phyloP scores from a whole-genome alignment of 92 coral and sea anemone species.

The Actinostola sp. region DNA sequence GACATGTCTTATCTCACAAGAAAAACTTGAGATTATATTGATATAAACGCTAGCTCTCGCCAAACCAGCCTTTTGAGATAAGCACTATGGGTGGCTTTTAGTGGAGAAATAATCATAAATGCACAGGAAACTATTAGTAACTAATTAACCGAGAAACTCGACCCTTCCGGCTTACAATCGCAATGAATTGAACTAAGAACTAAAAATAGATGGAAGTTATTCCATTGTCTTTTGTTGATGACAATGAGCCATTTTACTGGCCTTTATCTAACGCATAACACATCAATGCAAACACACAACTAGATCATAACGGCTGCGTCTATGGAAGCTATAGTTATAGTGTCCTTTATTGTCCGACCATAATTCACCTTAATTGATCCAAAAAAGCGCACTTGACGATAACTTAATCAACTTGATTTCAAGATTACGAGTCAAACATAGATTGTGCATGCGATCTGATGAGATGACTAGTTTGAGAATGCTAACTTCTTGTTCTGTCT shows the following conservation, averaged over 20 bases:
- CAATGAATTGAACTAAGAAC: background rate
- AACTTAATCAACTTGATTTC: constrained; percentile 39
- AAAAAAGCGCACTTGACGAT: constrained; percentile 9
- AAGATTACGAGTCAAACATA: constrained; percentile 18
- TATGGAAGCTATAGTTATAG: no score
- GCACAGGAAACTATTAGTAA: constrained; percentile 1
- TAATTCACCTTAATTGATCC: background rate
- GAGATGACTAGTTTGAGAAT: constrained; percentile 18
- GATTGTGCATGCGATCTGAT: constrained; percentile 16
- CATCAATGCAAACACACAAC: constrained; percentile 56
- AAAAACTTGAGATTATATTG: constrained; percentile 26
- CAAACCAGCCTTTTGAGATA: background rate
- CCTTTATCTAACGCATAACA: constrained; percentile 78
- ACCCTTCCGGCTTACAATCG: constrained; percentile 1
- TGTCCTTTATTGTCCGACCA: constrained; percentile 1
- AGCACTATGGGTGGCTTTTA: constrained; percentile 35
- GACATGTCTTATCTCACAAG: constrained; percentile 5
- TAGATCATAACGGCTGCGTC: no score
- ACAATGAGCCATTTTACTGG: constrained; percentile 37
- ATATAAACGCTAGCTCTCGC: constrained; percentile 13
- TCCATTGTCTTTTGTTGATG: background rate
- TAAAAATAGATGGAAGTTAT: constrained; percentile 1
- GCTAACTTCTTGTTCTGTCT: constrained; percentile 18
- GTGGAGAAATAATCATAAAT: background rate
- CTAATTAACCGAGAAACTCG: background rate